phyloP scores from a whole-genome alignment of 2,888 invertebrate species.

The Stomorhina lunata region DNA sequence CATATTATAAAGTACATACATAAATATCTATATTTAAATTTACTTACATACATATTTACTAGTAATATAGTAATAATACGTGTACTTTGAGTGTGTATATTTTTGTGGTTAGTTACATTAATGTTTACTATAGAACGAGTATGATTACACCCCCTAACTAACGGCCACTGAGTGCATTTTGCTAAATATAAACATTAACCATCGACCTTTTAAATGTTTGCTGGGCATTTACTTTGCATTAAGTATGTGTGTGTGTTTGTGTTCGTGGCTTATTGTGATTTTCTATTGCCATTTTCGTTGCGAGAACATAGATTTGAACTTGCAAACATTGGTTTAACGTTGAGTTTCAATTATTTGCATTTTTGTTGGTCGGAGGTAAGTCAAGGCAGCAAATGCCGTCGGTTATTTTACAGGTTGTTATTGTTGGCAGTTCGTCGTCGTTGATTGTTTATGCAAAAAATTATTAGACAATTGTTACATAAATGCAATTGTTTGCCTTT shows the following conservation, averaged over 20 bases:
- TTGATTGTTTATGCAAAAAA: constrained; percentile 44
- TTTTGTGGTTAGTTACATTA: constrained; percentile 38
- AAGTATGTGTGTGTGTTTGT: no score
- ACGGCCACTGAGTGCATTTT: constrained; percentile 38
- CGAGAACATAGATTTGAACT: no score
- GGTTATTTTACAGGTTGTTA: constrained; percentile 58
- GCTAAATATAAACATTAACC: constrained; percentile 46
- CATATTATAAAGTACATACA: background rate
- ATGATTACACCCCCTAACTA: constrained; percentile 18
- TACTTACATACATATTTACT: background rate
- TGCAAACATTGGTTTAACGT: background rate
- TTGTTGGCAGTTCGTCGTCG: background rate
- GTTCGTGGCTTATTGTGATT: constrained; percentile 13
- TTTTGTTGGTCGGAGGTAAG: no score
- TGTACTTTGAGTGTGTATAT: background rate
- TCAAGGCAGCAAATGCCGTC: constrained; percentile 32
- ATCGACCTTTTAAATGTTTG: constrained; percentile 56
- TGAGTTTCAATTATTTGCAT: constrained; percentile 52
- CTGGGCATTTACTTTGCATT: constrained; percentile 60
- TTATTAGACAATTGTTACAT: constrained; percentile 48
- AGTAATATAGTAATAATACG: background rate
- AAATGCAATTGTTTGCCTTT: background rate
- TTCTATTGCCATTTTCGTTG: background rate
- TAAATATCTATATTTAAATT: background rate
- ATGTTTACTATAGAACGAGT: background rate